Conservation (phyloP, 2,888 invertebrate genomes). For the Acholoe squamosa region DNA sequence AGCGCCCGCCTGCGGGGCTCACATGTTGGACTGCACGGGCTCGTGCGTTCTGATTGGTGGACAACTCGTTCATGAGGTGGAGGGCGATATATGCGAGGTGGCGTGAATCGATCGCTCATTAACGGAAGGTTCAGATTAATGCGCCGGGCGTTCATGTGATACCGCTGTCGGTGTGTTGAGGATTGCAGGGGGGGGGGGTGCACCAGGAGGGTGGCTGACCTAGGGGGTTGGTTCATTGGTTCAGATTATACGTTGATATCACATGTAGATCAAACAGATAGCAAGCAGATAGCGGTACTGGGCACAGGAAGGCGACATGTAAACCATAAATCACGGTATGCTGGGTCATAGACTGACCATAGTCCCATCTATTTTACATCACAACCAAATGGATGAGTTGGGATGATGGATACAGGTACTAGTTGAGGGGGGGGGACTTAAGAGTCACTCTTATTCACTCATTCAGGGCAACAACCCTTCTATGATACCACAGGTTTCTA, state of each 20-base stretch:
- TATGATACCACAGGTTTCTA: no score
- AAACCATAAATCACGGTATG: constrained; percentile 31
- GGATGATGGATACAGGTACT: no score
- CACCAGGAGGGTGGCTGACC: not conserved
- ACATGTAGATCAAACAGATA: constrained; percentile 41
- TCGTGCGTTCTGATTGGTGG: constrained; percentile 22
- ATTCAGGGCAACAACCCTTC: no score
- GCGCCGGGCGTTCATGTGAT: not conserved
- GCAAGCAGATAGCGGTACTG: not conserved
- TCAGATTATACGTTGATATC: constrained; percentile 26
- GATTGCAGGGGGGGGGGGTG: not conserved
- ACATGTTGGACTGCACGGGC: constrained; percentile 8
- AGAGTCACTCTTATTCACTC: no score
- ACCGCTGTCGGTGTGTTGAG: constrained; percentile 1
- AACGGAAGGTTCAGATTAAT: not conserved
- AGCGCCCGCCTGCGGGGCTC: constrained; percentile 30
- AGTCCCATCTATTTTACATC: no score
- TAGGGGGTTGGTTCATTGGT: not conserved
- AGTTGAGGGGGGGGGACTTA: no score
- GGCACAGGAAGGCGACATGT: not conserved
- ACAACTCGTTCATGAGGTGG: not conserved
- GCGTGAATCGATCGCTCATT: constrained; percentile 44
- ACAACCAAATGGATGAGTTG: no score
- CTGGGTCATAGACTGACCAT: no score
- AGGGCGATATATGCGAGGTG: not conserved